These are phyloP conservation scores for Cynopterus brachyotis DNA, from an alignment of 2,113 vertebrate species.

Conservation along the genomic window DNA sequence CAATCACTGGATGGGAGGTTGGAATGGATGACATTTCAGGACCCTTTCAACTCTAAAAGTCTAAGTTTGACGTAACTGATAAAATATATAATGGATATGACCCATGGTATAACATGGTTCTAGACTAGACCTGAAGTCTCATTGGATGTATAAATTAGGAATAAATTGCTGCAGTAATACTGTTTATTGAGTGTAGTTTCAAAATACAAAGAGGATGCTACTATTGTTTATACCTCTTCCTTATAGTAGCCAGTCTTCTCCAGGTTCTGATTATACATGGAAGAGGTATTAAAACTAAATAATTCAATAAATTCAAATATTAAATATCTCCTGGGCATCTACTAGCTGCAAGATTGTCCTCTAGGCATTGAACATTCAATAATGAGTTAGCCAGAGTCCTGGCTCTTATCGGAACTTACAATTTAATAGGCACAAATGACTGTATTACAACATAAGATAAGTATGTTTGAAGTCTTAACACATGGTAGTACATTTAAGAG, in stretches of 20 bases:
- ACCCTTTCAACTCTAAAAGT: neutral
- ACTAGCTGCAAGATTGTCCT: neutral
- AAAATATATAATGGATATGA: neutral
- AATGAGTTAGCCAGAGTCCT: neutral
- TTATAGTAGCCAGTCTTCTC: neutral
- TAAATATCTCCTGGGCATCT: neutral
- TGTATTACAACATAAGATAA: neutral
- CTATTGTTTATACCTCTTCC: neutral
- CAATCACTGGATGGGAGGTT: neutral
- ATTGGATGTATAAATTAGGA: neutral
- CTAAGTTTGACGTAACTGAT: neutral
- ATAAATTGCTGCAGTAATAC: neutral
- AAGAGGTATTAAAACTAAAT: slow-evolving; percentile 25
- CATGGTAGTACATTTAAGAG: neutral
- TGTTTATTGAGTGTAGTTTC: neutral
- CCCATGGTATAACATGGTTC: neutral
- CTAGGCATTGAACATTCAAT: neutral
- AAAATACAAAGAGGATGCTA: neutral
- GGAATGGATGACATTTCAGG: neutral
- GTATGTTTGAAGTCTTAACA: neutral
- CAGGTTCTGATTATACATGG: neutral
- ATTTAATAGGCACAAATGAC: neutral
- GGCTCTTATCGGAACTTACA: neutral
- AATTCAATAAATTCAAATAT: neutral
- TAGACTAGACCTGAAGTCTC: neutral